Evolutionary conservation across 2,888 invertebrate species (phyloP).

Genomic region (Perdita meconis): DNA sequence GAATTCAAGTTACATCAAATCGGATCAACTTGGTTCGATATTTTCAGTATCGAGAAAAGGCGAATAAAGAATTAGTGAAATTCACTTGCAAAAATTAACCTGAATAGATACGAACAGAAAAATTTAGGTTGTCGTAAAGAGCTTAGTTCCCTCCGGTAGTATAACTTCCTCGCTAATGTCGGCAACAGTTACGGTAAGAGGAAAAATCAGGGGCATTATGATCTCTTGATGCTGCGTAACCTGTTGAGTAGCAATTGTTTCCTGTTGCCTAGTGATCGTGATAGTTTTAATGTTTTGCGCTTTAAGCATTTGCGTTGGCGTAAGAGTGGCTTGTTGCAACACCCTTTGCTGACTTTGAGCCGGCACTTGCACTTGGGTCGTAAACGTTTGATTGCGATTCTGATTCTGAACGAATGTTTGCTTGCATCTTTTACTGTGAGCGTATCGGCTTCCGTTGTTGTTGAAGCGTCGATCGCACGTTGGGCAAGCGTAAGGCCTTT

Average conservation of each 20-base stretch:
- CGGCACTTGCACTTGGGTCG: slow-evolving; percentile 62
- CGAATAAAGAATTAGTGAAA: no score
- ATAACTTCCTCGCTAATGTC: slow-evolving; percentile 82
- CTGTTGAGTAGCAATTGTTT: slow-evolving; percentile 74
- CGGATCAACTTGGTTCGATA: neutral
- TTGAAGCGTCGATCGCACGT: slow-evolving; percentile 82
- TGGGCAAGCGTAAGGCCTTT: slow-evolving; percentile 82
- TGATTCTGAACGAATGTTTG: slow-evolving; percentile 80
- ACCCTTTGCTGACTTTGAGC: slow-evolving; percentile 55
- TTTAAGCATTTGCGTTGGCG: slow-evolving; percentile 76
- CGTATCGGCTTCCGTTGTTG: slow-evolving; percentile 83
- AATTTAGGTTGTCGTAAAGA: slow-evolving; percentile 80
- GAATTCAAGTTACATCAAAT: neutral
- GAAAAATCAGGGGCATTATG: slow-evolving; percentile 81
- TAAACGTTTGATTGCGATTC: slow-evolving; percentile 65
- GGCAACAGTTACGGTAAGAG: slow-evolving; percentile 80
- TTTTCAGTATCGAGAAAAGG: no score
- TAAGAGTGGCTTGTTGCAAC: slow-evolving; percentile 52
- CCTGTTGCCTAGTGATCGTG: slow-evolving; percentile 78
- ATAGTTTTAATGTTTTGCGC: slow-evolving; percentile 81
- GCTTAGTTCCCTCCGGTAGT: slow-evolving; percentile 82
- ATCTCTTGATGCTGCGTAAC: slow-evolving; percentile 82
- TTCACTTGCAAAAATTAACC: neutral
- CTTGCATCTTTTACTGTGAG: slow-evolving; percentile 82
- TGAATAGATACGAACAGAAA: neutral